These are phyloP conservation scores for Diachasmimorpha longicaudata DNA, from an alignment of 1,140 invertebrate species.

Conservation along the genomic window DNA sequence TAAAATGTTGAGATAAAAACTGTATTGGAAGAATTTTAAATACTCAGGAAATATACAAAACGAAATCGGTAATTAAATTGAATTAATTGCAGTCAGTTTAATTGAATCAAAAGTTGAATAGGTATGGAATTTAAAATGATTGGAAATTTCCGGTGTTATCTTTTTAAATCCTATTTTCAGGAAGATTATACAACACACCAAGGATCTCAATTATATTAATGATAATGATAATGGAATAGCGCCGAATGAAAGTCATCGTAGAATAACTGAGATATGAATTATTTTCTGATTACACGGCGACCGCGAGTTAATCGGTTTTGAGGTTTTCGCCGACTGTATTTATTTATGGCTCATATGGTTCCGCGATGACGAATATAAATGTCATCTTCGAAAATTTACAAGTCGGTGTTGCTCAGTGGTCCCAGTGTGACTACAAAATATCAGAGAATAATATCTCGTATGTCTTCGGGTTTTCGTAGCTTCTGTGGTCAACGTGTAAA, in stretches of 20 bases:
- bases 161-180: too few species aligned
- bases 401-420: not conserved
- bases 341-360: slow-evolving; percentile 57
- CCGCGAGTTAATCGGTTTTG: slow-evolving; percentile 20
- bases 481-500: not conserved
- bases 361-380: slow-evolving; percentile 57
- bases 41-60: not conserved
- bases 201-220: too few species aligned
- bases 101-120: not conserved
- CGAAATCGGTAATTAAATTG: not conserved
- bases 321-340: slow-evolving; percentile 43
- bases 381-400: slow-evolving; percentile 50
- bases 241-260: too few species aligned
- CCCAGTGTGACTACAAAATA: not conserved
- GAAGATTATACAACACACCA: too few species aligned
- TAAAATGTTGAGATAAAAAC: not conserved
- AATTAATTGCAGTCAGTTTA: not conserved
- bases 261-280: not conserved
- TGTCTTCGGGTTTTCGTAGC: not conserved
- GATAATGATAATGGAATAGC: too few species aligned
- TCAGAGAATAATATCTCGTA: not conserved
- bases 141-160: not conserved
- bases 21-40: not conserved
- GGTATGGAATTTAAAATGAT: not conserved
- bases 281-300: not conserved